These are phyloP conservation scores for Marronus borbonicus DNA, from an alignment of 2,888 invertebrate species.

Conservation along the genomic window DNA sequence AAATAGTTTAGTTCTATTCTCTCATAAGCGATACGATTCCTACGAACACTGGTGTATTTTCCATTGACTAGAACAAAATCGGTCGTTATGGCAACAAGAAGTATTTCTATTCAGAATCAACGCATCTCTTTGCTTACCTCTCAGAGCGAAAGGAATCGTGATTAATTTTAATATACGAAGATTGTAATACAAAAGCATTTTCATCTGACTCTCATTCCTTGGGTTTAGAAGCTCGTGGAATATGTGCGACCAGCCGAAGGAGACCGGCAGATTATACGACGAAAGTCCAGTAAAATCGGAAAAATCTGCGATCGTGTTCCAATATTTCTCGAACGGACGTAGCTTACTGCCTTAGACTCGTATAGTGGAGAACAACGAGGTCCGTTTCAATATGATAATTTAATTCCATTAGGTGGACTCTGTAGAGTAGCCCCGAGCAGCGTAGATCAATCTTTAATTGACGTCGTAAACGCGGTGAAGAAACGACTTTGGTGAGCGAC, in stretches of 20 bases:
- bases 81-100: too few relatives aligned
- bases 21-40: too few relatives aligned
- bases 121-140: too few relatives aligned
- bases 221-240: neutral
- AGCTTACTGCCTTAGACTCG: neutral
- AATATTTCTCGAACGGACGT: constrained; percentile 9
- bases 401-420: constrained; percentile 56
- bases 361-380: neutral
- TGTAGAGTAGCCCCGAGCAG: neutral
- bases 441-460: constrained; percentile 51
- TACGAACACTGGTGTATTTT: too few relatives aligned
- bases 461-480: neutral
- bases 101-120: too few relatives aligned
- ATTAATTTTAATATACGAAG: constrained; percentile 47
- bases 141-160: constrained; percentile 16
- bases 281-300: constrained; percentile 6
- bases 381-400: constrained; percentile 55
- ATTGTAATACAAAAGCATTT: constrained; percentile 42
- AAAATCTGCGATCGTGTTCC: constrained; percentile 4
- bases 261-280: constrained; percentile 14
- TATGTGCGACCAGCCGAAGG: neutral
- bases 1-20: too few relatives aligned
- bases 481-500: neutral
- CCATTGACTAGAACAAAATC: too few relatives aligned
- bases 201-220: neutral